Conservation (phyloP, 1,140 invertebrate genomes). For the Bathynomus jamesi region DNA sequence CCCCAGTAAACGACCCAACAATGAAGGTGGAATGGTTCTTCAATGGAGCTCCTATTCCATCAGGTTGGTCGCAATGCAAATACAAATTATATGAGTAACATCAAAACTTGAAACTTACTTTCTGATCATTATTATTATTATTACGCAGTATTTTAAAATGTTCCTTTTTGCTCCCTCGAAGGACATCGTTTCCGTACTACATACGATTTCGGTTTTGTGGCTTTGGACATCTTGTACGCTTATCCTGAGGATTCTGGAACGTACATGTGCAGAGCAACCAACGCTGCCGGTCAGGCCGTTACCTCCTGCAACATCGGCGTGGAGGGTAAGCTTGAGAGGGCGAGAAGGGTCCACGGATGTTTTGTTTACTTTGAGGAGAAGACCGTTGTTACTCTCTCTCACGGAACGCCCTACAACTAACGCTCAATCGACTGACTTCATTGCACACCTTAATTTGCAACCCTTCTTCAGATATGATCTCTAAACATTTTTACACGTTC, state of each 20-base stretch:
- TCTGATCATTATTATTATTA: slow-evolving; percentile 51
- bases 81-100: background rate
- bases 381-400: slow-evolving; percentile 19
- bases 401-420: slow-evolving; percentile 35
- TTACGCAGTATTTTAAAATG: too few species aligned
- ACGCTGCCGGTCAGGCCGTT: slow-evolving; percentile 52
- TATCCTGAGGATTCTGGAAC: slow-evolving; percentile 46
- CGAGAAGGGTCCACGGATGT: slow-evolving; percentile 33
- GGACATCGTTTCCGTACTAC: slow-evolving; percentile 53
- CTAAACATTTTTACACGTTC: background rate
- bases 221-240: slow-evolving; percentile 50
- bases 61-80: slow-evolving; percentile 47
- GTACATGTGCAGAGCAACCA: slow-evolving; percentile 46
- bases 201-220: slow-evolving; percentile 57
- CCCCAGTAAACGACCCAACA: slow-evolving; percentile 88
- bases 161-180: slow-evolving; percentile 42
- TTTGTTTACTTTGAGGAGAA: slow-evolving; percentile 32
- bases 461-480: background rate
- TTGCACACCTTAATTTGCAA: background rate
- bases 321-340: slow-evolving; percentile 53
- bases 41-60: slow-evolving; percentile 79
- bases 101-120: slow-evolving; percentile 51
- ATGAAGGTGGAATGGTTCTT: slow-evolving; percentile 94
- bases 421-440: background rate
- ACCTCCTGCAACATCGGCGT: slow-evolving; percentile 79